A percentile compares a stretch with the other conserved stretches of the same genome.
Conservation (phyloP, 2,113 vertebrate genomes). For the Alligator mississippiensis region DNA sequence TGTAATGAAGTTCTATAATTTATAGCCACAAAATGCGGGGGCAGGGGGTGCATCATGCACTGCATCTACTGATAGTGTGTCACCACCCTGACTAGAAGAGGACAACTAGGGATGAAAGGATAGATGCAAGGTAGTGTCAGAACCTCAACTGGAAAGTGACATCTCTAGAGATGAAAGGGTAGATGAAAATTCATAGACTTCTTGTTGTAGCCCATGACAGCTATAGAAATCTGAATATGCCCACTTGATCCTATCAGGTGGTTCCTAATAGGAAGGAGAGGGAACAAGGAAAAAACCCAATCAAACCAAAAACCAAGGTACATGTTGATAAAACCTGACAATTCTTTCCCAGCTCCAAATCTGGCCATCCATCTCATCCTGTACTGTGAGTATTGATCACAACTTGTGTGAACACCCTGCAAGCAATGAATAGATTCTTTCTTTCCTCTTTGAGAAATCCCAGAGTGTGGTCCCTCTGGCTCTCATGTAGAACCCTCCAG, state of each 20-base stretch:
- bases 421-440: not conserved
- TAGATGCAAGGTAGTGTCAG: not conserved
- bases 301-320: not conserved
- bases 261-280: not conserved
- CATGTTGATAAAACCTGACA: not conserved
- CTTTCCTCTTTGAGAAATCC: not conserved
- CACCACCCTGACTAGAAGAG: not conserved
- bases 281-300: accelerated
- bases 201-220: not conserved
- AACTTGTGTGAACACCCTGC: not conserved
- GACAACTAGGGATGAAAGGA: not conserved
- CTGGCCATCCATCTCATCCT: not conserved
- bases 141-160: not conserved
- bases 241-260: not conserved
- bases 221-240: not conserved
- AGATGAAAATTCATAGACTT: not conserved
- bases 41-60: not conserved
- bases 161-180: too few species aligned
- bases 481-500: accelerated
- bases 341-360: not conserved
- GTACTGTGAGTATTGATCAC: not conserved
- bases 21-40: not conserved
- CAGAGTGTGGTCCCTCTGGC: not conserved
- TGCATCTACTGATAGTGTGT: accelerated
- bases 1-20: not conserved